A percentile compares a stretch with the other conserved stretches of the same genome.
These are phyloP conservation scores for Peromyscus eremicus DNA, from an alignment of 2,797 vertebrate species.

Conservation along the genomic window DNA sequence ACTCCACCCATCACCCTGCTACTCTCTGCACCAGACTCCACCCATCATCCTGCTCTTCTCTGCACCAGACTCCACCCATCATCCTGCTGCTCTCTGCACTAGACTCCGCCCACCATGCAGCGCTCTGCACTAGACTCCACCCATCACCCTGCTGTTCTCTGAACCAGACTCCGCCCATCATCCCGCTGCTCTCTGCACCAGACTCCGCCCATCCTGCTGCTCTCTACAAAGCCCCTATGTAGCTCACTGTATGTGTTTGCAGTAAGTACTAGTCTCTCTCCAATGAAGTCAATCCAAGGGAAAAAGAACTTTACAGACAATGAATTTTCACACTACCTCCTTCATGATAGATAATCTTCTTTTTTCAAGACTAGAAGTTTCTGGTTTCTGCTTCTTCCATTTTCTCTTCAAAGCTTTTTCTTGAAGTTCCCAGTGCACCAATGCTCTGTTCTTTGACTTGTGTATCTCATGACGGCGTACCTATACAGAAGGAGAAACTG, in stretches of 20 bases:
- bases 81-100: too few species aligned
- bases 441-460: slow-evolving; percentile 93
- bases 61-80: too few species aligned
- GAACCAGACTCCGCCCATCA: background rate
- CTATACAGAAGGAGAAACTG: slow-evolving; percentile 83
- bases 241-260: background rate
- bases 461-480: slow-evolving; percentile 93
- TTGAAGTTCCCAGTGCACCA: slow-evolving; percentile 94
- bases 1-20: too few species aligned
- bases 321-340: slow-evolving; percentile 89
- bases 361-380: slow-evolving; percentile 88
- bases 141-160: background rate
- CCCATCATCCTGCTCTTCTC: too few species aligned
- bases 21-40: too few species aligned
- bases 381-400: slow-evolving; percentile 85
- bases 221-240: background rate
- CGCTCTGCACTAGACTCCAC: background rate
- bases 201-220: background rate
- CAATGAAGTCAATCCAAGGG: background rate
- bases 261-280: background rate
- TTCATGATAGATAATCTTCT: slow-evolving; percentile 92
- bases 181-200: background rate
- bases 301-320: background rate
- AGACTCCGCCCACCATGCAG: too few species aligned
- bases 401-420: slow-evolving; percentile 90